Conservation (phyloP, 2,113 vertebrate genomes). For the Hylia prasina region DNA sequence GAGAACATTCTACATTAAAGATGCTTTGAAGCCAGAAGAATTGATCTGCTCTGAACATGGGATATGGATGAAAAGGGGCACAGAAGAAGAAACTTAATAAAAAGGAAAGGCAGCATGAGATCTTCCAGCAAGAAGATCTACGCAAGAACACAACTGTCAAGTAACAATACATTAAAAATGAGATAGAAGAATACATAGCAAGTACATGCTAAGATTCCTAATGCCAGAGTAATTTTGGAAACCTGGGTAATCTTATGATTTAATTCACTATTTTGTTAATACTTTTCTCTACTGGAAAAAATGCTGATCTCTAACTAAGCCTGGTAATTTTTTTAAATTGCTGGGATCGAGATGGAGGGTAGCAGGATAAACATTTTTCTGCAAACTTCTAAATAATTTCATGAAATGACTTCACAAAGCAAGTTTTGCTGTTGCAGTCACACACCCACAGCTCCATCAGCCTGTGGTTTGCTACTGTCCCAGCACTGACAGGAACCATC, state of each 20-base stretch:
- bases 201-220: not conserved
- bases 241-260: not conserved
- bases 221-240: not conserved
- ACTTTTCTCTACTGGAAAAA: not conserved
- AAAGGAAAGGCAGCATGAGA: not conserved
- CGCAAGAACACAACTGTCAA: not conserved
- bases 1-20: not conserved
- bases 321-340: not conserved
- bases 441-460: not conserved
- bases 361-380: not conserved
- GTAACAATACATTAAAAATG: not conserved
- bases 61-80: not conserved
- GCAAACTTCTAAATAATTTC: not conserved
- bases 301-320: not conserved
- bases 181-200: not conserved
- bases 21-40: not conserved
- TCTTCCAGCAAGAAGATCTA: not conserved
- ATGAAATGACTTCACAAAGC: not conserved
- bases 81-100: not conserved
- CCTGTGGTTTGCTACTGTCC: not conserved
- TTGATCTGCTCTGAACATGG: not conserved
- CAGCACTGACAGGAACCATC: not conserved
- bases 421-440: not conserved
- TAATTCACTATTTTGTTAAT: not conserved
- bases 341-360: not conserved